These are phyloP conservation scores for Drosophila nikananu DNA, from an alignment of 1,140 invertebrate genomes.

Conservation along the genomic window DNA sequence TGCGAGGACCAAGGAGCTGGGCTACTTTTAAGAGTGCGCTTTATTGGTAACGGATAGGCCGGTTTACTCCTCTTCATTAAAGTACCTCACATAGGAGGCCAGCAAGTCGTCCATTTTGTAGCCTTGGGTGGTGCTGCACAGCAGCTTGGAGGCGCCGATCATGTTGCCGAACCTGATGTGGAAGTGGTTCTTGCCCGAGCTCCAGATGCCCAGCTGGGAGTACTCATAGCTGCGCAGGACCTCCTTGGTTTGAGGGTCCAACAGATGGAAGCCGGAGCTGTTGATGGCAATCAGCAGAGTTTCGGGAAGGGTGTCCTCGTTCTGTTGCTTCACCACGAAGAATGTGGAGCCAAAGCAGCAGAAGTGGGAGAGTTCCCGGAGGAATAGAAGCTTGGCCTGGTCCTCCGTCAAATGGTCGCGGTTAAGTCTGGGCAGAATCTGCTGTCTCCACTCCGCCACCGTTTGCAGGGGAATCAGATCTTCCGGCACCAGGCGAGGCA, in stretches of 20 bases:
- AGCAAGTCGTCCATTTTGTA: slow-evolving; percentile 99
- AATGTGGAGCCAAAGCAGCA: slow-evolving; percentile 98
- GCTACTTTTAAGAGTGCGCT: slow-evolving; percentile 45
- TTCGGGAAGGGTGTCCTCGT: slow-evolving; percentile 93
- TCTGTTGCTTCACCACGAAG: slow-evolving; percentile 96
- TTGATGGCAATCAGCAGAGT: slow-evolving; percentile 96
- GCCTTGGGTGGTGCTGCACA: slow-evolving; percentile 96
- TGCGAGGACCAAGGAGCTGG: slow-evolving; percentile 68
- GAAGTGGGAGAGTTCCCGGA: slow-evolving; percentile 91
- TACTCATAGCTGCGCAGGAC: slow-evolving; percentile 90
- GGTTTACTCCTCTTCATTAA: slow-evolving; percentile 44
- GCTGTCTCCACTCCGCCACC: slow-evolving; percentile 93
- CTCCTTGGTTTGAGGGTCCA: slow-evolving; percentile 94
- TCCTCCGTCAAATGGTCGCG: slow-evolving; percentile 88
- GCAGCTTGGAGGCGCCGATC: slow-evolving; percentile 93
- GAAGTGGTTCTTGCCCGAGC: slow-evolving; percentile 97
- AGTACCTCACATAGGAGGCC: slow-evolving; percentile 91
- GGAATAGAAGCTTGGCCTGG: slow-evolving; percentile 93
- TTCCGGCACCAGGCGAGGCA: slow-evolving; percentile 92
- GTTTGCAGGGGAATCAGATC: slow-evolving; percentile 92
- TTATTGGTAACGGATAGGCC: slow-evolving; percentile 1
- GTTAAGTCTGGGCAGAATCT: slow-evolving; percentile 86
- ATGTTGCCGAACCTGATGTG: slow-evolving; percentile 97
- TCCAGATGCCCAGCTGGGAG: slow-evolving; percentile 96
- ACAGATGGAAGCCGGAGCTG: slow-evolving; percentile 94